Evolutionary conservation across 2,888 invertebrate genomes (phyloP).

Genomic region (Lepidochrysops patricia): DNA sequence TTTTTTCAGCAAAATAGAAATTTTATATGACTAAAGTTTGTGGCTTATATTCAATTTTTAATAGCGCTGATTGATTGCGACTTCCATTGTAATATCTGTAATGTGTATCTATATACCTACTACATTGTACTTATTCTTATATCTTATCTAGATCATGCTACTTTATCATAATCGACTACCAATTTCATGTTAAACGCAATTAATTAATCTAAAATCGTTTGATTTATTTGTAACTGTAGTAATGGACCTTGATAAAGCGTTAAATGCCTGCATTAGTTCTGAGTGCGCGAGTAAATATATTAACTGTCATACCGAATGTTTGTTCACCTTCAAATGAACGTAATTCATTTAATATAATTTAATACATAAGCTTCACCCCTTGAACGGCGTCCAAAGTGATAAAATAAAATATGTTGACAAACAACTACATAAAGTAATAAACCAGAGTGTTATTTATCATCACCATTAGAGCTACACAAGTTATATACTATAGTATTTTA

Average conservation of each 20-base stretch:
- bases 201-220: neutral
- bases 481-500: no score
- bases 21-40: no score
- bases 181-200: neutral
- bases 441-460: neutral
- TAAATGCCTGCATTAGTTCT: neutral
- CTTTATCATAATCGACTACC: neutral
- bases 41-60: neutral
- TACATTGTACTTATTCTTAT: neutral
- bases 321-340: conserved; percentile 1
- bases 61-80: neutral
- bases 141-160: conserved; percentile 1
- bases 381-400: neutral
- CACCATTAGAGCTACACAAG: neutral
- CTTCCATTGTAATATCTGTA: neutral
- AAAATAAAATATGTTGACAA: conserved; percentile 6
- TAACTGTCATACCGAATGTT: neutral
- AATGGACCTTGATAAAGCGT: neutral
- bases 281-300: neutral
- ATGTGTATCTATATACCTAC: no score
- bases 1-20: no score
- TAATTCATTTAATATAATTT: neutral
- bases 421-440: neutral
- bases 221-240: neutral
- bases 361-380: neutral